Evolutionary conservation across 2,888 invertebrate species (phyloP).

Genomic region (Dasysyrphus albostriatus): DNA sequence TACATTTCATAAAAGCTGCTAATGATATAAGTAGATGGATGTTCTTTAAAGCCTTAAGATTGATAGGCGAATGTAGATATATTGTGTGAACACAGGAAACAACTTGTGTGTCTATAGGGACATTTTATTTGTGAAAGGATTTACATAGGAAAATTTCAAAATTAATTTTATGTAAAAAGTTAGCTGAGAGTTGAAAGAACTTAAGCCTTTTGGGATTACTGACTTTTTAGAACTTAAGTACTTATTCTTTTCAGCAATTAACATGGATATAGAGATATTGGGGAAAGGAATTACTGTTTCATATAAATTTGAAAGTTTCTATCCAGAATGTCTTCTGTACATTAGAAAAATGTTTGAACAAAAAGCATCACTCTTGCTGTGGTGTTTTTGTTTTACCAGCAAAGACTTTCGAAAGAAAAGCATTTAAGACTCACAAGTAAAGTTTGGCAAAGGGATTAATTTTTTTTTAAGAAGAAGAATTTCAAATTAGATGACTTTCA

Average conservation of each 20-base stretch:
- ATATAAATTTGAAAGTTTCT: neutral
- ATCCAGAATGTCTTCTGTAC: neutral
- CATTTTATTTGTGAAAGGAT: neutral
- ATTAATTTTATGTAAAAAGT: conserved; percentile 25
- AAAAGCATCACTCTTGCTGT: neutral
- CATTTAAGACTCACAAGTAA: neutral
- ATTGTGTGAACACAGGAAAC: neutral
- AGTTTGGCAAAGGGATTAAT: neutral
- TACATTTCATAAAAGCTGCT: neutral
- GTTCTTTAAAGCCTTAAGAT: conserved; percentile 1
- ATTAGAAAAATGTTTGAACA: too few species aligned
- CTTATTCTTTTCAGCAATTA: conserved; percentile 4
- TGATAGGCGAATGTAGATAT: neutral
- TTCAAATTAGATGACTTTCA: neutral
- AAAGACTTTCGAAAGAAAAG: neutral
- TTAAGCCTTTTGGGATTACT: conserved; percentile 13
- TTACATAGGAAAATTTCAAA: neutral
- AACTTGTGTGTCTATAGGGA: neutral
- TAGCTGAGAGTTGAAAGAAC: conserved; percentile 15
- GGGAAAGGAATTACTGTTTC: neutral
- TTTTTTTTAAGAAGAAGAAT: neutral
- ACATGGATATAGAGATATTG: neutral
- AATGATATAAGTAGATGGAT: neutral
- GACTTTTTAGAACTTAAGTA: conserved; percentile 9
- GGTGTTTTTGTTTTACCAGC: neutral